These are phyloP conservation scores for Enteromius mattozi DNA, from an alignment of 2,797 vertebrate species.

Conservation along the genomic window DNA sequence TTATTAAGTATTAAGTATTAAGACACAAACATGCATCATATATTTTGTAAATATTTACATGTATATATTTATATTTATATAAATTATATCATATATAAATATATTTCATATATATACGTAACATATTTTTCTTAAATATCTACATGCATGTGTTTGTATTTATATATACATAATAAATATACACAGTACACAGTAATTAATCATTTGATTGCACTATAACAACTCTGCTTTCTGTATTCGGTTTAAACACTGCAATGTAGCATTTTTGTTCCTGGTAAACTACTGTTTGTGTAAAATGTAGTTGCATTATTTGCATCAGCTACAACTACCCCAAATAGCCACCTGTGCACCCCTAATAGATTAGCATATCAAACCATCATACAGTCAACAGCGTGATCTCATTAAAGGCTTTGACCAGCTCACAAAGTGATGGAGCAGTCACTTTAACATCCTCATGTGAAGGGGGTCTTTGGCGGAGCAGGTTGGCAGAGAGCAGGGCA, in stretches of 20 bases:
- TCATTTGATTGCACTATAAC: not conserved
- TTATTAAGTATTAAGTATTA: no score
- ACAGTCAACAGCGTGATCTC: conserved; percentile 56
- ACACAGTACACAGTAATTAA: no score
- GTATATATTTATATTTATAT: no score
- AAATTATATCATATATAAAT: no score
- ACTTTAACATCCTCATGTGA: conserved; percentile 46
- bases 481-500: conserved; percentile 57
- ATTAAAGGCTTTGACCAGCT: conserved; percentile 57
- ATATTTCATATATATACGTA: no score
- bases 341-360: conserved; percentile 42
- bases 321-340: not conserved
- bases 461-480: conserved; percentile 44
- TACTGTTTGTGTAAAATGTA: not conserved
- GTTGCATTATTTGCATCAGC: not conserved
- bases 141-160: no score
- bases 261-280: not conserved
- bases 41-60: no score
- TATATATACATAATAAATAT: no score
- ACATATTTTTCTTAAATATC: no score
- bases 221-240: not conserved
- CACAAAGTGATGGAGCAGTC: conserved; percentile 27
- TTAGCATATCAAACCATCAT: conserved; percentile 55
- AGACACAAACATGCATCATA: no score
- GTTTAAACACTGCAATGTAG: not conserved